Evolutionary conservation across 2,113 vertebrate genomes (phyloP).

Genomic region (Apodemus speciosus): DNA sequence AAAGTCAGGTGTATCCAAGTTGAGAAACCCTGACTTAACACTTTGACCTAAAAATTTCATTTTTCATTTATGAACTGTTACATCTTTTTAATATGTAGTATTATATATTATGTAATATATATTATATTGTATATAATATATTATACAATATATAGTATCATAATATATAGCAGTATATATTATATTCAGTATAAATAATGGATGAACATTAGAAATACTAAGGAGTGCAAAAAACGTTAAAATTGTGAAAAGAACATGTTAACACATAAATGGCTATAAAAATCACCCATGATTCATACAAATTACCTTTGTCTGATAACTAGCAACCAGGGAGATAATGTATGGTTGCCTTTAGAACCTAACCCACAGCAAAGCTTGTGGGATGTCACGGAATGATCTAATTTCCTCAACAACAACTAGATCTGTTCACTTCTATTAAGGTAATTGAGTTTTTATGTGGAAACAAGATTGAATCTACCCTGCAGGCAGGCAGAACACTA

Average conservation of each 20-base stretch:
- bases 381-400: slow-evolving; percentile 51
- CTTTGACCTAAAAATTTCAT: slow-evolving; percentile 17
- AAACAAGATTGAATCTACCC: slow-evolving; percentile 58
- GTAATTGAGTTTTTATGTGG: slow-evolving; percentile 64
- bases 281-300: slow-evolving; percentile 20
- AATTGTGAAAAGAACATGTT: slow-evolving; percentile 40
- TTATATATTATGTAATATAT: too few relatives aligned
- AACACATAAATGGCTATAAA: slow-evolving; percentile 33
- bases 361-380: slow-evolving; percentile 33
- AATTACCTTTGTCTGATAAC: slow-evolving; percentile 50
- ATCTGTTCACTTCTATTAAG: slow-evolving; percentile 60
- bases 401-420: slow-evolving; percentile 54
- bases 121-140: too few relatives aligned
- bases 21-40: slow-evolving; percentile 51
- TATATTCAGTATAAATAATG: slow-evolving; percentile 24
- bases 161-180: neutral
- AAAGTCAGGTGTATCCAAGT: neutral
- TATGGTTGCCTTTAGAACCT: slow-evolving; percentile 44
- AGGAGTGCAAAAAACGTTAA: neutral
- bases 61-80: slow-evolving; percentile 3
- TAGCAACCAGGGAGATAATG: slow-evolving; percentile 20
- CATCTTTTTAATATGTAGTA: neutral
- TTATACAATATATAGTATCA: too few relatives aligned
- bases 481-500: slow-evolving; percentile 51
- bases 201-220: slow-evolving; percentile 35